Conservation (phyloP, 2,113 vertebrate genomes). For the Pogona vitticeps region DNA sequence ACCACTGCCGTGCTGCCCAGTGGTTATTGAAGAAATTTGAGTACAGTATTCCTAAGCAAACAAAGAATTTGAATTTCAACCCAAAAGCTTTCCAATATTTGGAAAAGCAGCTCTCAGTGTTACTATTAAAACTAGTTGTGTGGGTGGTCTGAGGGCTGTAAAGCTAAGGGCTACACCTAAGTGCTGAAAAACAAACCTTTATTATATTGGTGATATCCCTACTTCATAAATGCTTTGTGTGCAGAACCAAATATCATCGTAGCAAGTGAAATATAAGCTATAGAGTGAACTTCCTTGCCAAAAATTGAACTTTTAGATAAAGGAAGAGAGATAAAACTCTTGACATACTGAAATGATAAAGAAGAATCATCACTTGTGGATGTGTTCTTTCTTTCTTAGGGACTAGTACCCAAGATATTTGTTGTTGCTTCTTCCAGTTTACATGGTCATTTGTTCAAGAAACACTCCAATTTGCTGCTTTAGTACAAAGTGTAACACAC, state of each 20-base stretch:
- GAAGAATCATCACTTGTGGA: background rate
- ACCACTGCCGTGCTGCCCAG: background rate
- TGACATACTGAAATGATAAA: no score
- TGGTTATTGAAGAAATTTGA: background rate
- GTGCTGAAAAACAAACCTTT: background rate
- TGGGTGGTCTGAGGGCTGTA: background rate
- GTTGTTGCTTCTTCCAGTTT: background rate
- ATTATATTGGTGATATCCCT: background rate
- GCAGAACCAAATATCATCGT: background rate
- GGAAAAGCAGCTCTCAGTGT: conserved; percentile 80
- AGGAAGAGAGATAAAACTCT: background rate
- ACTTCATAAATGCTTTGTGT: background rate
- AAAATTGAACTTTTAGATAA: background rate
- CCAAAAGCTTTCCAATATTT: conserved; percentile 57
- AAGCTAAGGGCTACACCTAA: background rate
- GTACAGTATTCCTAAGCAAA: conserved; percentile 40
- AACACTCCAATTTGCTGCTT: background rate
- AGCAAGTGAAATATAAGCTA: background rate
- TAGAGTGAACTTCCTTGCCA: background rate
- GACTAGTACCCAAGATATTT: background rate
- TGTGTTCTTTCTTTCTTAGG: background rate
- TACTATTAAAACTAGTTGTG: conserved; percentile 77
- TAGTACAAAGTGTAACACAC: background rate
- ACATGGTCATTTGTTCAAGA: background rate
- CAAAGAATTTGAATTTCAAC: conserved; percentile 29